Evolutionary conservation across 2,888 invertebrate species (phyloP).

Genomic region (Dicyrtomina minuta): DNA sequence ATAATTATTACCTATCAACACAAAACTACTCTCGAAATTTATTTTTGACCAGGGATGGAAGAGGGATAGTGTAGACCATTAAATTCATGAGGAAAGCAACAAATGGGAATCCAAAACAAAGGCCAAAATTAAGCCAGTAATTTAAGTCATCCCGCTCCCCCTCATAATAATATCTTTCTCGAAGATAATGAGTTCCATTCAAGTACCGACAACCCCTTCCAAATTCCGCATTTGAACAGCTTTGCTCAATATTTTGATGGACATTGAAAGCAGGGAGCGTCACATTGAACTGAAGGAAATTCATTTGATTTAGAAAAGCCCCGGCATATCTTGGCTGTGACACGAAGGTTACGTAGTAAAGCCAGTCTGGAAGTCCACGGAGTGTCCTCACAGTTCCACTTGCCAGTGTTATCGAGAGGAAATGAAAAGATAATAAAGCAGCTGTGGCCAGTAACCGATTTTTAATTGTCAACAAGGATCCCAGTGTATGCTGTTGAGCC

Average conservation of each 20-base stretch:
- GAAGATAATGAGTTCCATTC: conserved; percentile 70
- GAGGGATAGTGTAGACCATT: conserved; percentile 78
- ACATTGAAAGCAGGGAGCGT: conserved; percentile 15
- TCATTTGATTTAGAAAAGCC: conserved; percentile 63
- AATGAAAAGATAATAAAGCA: conserved; percentile 60
- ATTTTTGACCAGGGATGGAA: conserved; percentile 79
- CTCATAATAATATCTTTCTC: conserved; percentile 65
- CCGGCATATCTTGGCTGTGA: conserved; percentile 79
- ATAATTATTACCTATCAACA: not conserved
- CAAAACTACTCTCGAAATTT: conserved; percentile 73
- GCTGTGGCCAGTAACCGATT: conserved; percentile 73
- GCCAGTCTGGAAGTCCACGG: conserved; percentile 76
- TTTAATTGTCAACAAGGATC: conserved; percentile 77
- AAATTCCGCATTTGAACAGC: conserved; percentile 14
- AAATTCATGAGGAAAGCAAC: conserved; percentile 80
- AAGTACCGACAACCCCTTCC: conserved; percentile 65
- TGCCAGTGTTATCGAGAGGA: conserved; percentile 35
- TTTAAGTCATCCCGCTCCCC: conserved; percentile 64
- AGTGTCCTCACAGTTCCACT: conserved; percentile 64
- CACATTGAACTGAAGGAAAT: conserved; percentile 18
- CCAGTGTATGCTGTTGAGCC: conserved; percentile 81
- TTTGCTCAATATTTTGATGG: not conserved
- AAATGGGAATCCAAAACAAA: conserved; percentile 78
- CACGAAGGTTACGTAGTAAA: conserved; percentile 75
- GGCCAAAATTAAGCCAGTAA: conserved; percentile 74